These are phyloP conservation scores for Drosophila takahashii DNA, from an alignment of 1,140 invertebrate genomes.

Conservation along the genomic window DNA sequence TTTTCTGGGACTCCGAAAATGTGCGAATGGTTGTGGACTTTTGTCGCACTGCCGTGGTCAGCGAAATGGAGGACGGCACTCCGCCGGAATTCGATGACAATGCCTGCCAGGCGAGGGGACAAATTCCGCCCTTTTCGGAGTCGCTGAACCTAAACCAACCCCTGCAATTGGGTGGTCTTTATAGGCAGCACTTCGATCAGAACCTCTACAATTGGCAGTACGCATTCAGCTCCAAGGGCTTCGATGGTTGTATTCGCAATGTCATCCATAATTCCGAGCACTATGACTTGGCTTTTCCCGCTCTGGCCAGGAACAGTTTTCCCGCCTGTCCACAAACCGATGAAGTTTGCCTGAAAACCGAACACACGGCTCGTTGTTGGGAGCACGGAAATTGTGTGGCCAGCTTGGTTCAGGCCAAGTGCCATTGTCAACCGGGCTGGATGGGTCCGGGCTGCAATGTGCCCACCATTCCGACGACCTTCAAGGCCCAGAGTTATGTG, in stretches of 20 bases:
- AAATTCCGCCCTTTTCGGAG: constrained; percentile 89
- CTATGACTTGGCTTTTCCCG: constrained; percentile 87
- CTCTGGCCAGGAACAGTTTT: constrained; percentile 85
- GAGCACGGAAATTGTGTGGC: constrained; percentile 89
- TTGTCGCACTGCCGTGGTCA: constrained; percentile 86
- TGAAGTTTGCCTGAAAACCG: constrained; percentile 85
- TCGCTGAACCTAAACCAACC: constrained; percentile 89
- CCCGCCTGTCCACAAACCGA: constrained; percentile 88
- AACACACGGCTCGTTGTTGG: constrained; percentile 85
- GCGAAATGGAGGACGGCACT: constrained; percentile 86
- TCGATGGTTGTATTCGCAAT: constrained; percentile 89
- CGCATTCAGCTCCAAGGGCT: constrained; percentile 86
- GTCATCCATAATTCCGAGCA: constrained; percentile 89
- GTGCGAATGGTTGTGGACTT: constrained; percentile 88
- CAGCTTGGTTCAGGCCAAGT: constrained; percentile 86
- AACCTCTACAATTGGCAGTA: constrained; percentile 85
- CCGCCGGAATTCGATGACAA: constrained; percentile 86
- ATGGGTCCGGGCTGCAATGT: constrained; percentile 87
- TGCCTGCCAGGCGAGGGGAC: constrained; percentile 87
- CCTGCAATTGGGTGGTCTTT: constrained; percentile 88
- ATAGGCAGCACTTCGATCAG: constrained; percentile 86
- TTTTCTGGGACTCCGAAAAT: constrained; percentile 88
- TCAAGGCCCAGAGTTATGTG: constrained; percentile 88
- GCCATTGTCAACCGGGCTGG: constrained; percentile 89
- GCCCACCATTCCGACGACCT: constrained; percentile 87